Percentiles rank a stretch among this genome's conserved stretches.
phyloP scores from a whole-genome alignment of 1,140 invertebrate species.

The Paramacrobiotus metropolitanus region DNA sequence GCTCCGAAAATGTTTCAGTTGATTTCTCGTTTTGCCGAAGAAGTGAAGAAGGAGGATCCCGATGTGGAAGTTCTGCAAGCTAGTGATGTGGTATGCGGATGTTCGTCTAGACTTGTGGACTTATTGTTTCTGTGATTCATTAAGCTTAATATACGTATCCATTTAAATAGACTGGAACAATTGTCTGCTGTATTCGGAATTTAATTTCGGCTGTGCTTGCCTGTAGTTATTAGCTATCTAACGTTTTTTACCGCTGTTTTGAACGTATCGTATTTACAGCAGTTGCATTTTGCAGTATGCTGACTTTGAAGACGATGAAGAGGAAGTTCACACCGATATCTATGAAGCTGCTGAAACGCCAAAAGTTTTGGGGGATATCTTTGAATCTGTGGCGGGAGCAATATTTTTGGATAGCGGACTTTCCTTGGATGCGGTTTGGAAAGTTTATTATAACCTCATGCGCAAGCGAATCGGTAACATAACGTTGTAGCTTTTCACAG shows the following conservation, averaged over 20 bases:
- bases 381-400: conserved; percentile 73
- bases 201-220: too few relatives aligned
- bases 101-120: too few relatives aligned
- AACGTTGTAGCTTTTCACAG: neutral
- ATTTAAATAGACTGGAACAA: too few relatives aligned
- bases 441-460: conserved; percentile 40
- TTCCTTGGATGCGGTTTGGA: conserved; percentile 53
- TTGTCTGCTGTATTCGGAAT: too few relatives aligned
- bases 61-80: too few relatives aligned
- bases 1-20: neutral
- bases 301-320: conserved; percentile 53
- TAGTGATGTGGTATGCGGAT: too few relatives aligned
- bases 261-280: neutral
- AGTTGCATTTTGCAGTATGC: conserved; percentile 23
- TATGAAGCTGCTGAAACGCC: conserved; percentile 52
- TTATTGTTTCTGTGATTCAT: too few relatives aligned
- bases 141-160: too few relatives aligned
- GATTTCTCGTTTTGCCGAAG: neutral
- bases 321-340: conserved; percentile 37
- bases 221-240: too few relatives aligned
- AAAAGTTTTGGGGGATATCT: conserved; percentile 77
- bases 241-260: too few relatives aligned
- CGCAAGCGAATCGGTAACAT: conserved; percentile 26
- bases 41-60: neutral
- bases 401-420: conserved; percentile 66